Evolutionary conservation across 2,113 vertebrate species (phyloP).

Genomic region (Nerophis lumbriciformis): DNA sequence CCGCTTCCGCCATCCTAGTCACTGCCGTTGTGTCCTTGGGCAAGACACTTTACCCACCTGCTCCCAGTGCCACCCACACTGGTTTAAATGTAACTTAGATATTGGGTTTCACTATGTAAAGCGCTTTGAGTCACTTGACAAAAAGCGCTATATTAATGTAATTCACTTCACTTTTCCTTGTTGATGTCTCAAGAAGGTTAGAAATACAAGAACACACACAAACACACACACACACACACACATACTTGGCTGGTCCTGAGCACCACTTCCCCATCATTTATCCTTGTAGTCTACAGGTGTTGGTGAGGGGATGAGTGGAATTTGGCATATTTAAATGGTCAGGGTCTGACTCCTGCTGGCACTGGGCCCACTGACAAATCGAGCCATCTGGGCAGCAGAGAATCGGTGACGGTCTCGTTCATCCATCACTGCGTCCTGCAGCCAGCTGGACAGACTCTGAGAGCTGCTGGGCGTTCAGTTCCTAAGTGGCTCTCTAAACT

Average conservation of each 20-base stretch:
- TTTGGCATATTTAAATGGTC: slow-evolving; percentile 48
- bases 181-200: too few species aligned
- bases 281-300: slow-evolving; percentile 56
- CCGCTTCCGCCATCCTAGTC: too few species aligned
- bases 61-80: too few species aligned
- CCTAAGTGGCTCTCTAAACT: slow-evolving; percentile 30
- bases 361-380: slow-evolving; percentile 52
- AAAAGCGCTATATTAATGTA: too few species aligned
- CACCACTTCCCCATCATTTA: slow-evolving; percentile 17
- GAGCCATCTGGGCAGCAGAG: slow-evolving; percentile 63
- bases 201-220: neutral
- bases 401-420: slow-evolving; percentile 45
- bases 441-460: slow-evolving; percentile 52
- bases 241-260: slow-evolving; percentile 16
- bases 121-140: too few species aligned
- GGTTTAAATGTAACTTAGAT: too few species aligned
- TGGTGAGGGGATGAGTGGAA: slow-evolving; percentile 38
- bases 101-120: too few species aligned
- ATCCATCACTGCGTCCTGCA: slow-evolving; percentile 38
- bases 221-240: slow-evolving; percentile 1
- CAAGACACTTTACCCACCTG: too few species aligned
- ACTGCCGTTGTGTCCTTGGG: too few species aligned
- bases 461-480: slow-evolving; percentile 32
- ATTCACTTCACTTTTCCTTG: too few species aligned
- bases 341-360: slow-evolving; percentile 46